A percentile compares a stretch with the other conserved stretches of the same genome.
Evolutionary conservation across 2,113 vertebrate species (phyloP).

Genomic region (Chrysochloris asiatica): DNA sequence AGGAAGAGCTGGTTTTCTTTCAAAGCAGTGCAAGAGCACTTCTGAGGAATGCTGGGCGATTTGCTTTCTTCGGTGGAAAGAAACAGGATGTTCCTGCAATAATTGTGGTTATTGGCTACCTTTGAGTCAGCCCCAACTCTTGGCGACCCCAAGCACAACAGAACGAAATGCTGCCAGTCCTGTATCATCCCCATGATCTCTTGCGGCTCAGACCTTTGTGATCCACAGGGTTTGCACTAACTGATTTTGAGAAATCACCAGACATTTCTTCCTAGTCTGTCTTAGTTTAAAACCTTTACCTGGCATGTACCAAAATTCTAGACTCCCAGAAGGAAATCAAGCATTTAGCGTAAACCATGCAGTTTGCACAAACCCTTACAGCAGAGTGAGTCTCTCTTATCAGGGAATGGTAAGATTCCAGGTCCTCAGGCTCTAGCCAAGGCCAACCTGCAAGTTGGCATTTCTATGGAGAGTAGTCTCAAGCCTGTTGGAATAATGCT

Average conservation of each 20-base stretch:
- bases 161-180: not conserved
- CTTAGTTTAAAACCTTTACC: not conserved
- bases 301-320: not conserved
- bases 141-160: not conserved
- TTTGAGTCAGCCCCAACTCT: not conserved
- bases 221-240: not conserved
- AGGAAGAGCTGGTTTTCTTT: slow-evolving; percentile 5
- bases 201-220: not conserved
- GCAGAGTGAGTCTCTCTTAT: not conserved
- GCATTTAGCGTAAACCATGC: not conserved
- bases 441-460: too few species aligned
- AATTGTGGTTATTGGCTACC: not conserved
- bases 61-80: not conserved
- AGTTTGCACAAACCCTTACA: not conserved
- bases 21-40: not conserved
- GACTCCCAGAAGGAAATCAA: not conserved
- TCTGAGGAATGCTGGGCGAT: not conserved
- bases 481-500: not conserved
- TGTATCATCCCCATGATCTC: not conserved
- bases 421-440: not conserved
- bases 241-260: not conserved
- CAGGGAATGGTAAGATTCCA: not conserved
- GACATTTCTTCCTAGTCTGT: not conserved
- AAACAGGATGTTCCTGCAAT: slow-evolving; percentile 2
- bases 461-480: not conserved